Evolutionary conservation across 1,140 invertebrate genomes (phyloP).

Genomic region (Radopholus similis): DNA sequence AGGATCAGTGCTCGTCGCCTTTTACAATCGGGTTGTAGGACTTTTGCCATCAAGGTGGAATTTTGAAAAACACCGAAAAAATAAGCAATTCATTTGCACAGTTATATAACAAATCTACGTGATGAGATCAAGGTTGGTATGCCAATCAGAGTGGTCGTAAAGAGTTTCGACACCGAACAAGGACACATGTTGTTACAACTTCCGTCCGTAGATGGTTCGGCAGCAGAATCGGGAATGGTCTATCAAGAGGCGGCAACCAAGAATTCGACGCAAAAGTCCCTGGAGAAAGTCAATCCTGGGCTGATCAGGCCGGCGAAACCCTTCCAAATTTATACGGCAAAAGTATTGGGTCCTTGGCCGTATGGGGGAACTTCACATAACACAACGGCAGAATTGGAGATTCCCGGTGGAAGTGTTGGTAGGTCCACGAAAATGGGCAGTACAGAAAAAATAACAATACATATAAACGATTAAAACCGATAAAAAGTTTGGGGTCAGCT

Average conservation of each 20-base stretch:
- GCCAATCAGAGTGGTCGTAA: conserved; percentile 33
- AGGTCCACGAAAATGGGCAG: too few species aligned
- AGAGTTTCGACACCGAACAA: neutral
- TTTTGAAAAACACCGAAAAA: too few species aligned
- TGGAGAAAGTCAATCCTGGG: too few species aligned
- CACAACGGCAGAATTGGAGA: conserved; percentile 32
- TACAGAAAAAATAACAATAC: too few species aligned
- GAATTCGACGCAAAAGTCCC: too few species aligned
- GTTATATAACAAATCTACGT: neutral
- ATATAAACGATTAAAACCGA: neutral
- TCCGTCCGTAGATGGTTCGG: neutral
- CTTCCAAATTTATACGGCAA: conserved; percentile 43
- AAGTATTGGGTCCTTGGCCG: conserved; percentile 42
- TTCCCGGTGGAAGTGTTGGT: conserved; percentile 47
- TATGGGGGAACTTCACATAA: conserved; percentile 23
- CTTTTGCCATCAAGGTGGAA: conserved; percentile 17
- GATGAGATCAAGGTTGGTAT: conserved; percentile 17
- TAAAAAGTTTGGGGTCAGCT: neutral
- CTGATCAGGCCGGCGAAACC: conserved; percentile 35
- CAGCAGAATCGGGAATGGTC: too few species aligned
- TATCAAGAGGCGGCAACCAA: neutral
- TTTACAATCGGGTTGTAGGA: conserved; percentile 25
- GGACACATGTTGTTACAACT: conserved; percentile 21
- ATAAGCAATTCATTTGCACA: too few species aligned
- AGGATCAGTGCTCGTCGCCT: conserved; percentile 25